Evolutionary conservation across 2,888 invertebrate species (phyloP).

Genomic region (Ryuthela nishihirai): DNA sequence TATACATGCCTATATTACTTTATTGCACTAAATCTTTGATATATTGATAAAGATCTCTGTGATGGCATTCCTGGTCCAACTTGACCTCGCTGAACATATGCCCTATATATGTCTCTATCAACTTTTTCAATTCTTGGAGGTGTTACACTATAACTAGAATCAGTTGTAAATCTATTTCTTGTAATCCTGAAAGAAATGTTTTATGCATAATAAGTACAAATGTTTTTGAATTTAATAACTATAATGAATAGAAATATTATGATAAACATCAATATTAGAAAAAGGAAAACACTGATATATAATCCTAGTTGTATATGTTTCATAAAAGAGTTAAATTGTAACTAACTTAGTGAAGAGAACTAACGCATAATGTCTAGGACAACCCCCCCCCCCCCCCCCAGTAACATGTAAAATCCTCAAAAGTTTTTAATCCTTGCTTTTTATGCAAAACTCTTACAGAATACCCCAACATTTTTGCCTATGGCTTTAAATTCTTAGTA

Average conservation of each 20-base stretch:
- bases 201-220: background rate
- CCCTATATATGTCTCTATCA: constrained; percentile 65
- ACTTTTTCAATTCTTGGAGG: constrained; percentile 63
- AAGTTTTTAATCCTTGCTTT: too few relatives aligned
- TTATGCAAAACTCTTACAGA: too few relatives aligned
- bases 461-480: too few relatives aligned
- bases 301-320: background rate
- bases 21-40: constrained; percentile 11
- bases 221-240: background rate
- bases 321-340: too few relatives aligned
- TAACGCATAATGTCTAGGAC: too few relatives aligned
- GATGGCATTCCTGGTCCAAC: constrained; percentile 53
- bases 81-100: constrained; percentile 61
- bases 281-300: background rate
- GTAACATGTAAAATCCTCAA: too few relatives aligned
- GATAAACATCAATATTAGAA: background rate
- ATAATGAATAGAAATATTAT: background rate
- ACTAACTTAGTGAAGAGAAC: too few relatives aligned
- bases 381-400: too few relatives aligned
- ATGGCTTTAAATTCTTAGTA: too few relatives aligned
- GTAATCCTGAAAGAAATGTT: constrained; percentile 53
- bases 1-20: too few relatives aligned
- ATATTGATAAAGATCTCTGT: constrained; percentile 40
- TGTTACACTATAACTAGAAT: constrained; percentile 61
- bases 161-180: constrained; percentile 62